Evolutionary conservation across 2,113 vertebrate genomes (phyloP).

Genomic region (Colius striatus): DNA sequence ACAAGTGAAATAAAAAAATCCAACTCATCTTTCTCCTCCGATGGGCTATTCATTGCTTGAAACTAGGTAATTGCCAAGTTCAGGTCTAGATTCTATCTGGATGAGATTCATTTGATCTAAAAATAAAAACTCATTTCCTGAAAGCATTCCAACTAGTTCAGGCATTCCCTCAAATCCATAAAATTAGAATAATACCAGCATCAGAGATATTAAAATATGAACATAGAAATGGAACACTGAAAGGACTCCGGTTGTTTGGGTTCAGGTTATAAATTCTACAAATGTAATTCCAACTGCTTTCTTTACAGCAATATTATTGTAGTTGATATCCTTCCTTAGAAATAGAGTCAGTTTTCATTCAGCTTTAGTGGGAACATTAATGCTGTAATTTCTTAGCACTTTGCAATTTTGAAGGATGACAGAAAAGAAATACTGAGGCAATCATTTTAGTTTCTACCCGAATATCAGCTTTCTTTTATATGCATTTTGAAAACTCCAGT

Average conservation of each 20-base stretch:
- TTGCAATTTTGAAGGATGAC: not conserved
- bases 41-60: not conserved
- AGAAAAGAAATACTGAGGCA: conserved; percentile 6
- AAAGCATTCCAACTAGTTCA: not conserved
- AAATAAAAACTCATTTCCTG: not conserved
- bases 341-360: not conserved
- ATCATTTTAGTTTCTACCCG: not conserved
- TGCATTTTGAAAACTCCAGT: not conserved
- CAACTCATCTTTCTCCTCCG: not conserved
- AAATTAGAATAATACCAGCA: conserved; percentile 4
- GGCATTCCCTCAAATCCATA: not conserved
- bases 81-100: not conserved
- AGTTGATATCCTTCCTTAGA: not conserved
- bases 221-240: not conserved
- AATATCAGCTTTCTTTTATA: not conserved
- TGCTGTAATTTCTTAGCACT: not conserved
- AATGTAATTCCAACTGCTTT: not conserved
- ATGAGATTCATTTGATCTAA: not conserved
- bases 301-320: not conserved
- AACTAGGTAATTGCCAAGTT: not conserved
- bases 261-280: not conserved
- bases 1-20: not conserved
- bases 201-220: not conserved
- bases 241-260: not conserved
- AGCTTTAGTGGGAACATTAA: not conserved